These are phyloP conservation scores for Nebria brevicollis DNA, from an alignment of 2,888 invertebrate genomes.

Conservation along the genomic window DNA sequence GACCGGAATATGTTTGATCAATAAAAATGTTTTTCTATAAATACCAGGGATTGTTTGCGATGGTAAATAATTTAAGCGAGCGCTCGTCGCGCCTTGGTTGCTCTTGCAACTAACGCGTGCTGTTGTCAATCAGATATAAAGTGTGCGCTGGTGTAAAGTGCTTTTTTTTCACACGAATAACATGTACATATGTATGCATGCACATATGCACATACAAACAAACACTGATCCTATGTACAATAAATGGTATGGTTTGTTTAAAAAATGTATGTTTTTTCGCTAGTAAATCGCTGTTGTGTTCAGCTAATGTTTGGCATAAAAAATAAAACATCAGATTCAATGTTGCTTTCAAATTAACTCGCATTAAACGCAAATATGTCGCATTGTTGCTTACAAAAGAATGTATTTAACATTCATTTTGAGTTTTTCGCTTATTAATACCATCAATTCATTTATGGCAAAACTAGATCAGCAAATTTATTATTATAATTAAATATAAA, in stretches of 20 bases:
- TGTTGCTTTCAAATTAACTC: background rate
- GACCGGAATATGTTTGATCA: constrained; percentile 29
- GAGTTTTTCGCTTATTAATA: too few relatives aligned
- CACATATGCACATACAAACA: background rate
- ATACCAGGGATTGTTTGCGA: background rate
- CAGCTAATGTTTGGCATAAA: background rate
- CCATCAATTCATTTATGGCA: too few relatives aligned
- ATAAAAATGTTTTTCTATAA: constrained; percentile 29
- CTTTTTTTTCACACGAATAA: background rate
- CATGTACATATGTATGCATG: background rate
- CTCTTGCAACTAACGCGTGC: background rate
- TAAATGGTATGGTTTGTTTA: background rate
- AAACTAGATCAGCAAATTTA: too few relatives aligned
- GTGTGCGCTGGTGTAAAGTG: background rate
- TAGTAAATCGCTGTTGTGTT: background rate
- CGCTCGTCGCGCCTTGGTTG: background rate
- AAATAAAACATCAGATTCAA: background rate
- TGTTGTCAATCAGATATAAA: constrained; percentile 1
- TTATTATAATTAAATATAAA: too few relatives aligned
- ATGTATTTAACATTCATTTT: too few relatives aligned
- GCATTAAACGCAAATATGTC: background rate
- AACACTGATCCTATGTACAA: background rate
- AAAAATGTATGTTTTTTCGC: background rate
- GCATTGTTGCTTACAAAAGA: too few relatives aligned
- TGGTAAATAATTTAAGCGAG: constrained; percentile 10